Base-by-base conservation (phyloP, 2,888 invertebrate genomes). In the Drosophila paramelanica region DNA sequence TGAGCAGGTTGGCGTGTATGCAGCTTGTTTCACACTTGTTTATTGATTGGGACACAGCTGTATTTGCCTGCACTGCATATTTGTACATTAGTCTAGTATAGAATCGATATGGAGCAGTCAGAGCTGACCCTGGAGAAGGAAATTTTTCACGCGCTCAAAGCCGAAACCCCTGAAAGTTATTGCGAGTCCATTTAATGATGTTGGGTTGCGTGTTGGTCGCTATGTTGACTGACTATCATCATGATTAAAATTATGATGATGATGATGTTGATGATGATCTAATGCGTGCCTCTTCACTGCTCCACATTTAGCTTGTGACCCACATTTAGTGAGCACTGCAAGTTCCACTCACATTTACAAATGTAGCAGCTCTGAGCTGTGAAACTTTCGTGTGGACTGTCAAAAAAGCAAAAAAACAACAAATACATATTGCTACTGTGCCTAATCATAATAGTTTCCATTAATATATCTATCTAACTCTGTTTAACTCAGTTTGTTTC, bases 41-140 rank as follows among this genome's bases (percentile, higher is more conserved):
- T 87, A 78, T 84, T 73, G 82, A 82, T 81, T 81, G 45, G 36
- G 42, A 36, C 45, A 58, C 64, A 64, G 56, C 53, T 67, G 49
- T 59, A 42, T 61, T 59, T 59, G 43, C 53, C 36, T 69, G 53
- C 27, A 45, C 46, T 62, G 60, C 67, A 77, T 68, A 67, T 57
- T 20, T 45, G 17, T 43, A 43, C 7, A 39, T 47, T 47, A n/a
- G 17, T 47, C 27, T 60, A 58, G 72, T 66, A 74, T 76, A 71
- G 42, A 82, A 82, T 82, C 88, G 61, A 88, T 82, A 76, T 52
- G 58, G 62, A 81, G 52, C 76, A 52, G 58, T 62, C 66, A 10
- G 45, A 62, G 56, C 43, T 81, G 88, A 85, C 82, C 82, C 82
- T 88, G 82, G 82, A 76, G 38, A 13, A 42, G 39, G 23, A 51